Percentiles rank a stretch among this genome's conserved stretches.
Conservation (phyloP, 2,888 invertebrate species). For the Keiferia lycopersicella region DNA sequence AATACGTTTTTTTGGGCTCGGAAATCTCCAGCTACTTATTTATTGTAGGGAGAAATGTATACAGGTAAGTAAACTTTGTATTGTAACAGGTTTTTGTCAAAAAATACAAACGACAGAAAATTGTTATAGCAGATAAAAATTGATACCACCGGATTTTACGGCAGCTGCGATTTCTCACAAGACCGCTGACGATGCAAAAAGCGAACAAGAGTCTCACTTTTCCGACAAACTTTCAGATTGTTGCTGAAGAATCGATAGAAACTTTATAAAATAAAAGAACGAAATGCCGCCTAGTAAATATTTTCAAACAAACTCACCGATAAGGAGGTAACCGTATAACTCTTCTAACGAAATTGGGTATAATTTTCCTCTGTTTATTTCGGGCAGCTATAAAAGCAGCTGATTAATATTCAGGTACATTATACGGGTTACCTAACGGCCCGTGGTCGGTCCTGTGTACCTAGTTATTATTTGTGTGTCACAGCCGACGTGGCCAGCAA, state of each 20-base stretch:
- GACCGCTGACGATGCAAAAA: slow-evolving; percentile 28
- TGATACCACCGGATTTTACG: slow-evolving; percentile 41
- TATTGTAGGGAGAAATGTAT: too few relatives aligned
- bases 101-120: too few relatives aligned
- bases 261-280: neutral
- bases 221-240: slow-evolving; percentile 25
- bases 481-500: slow-evolving; percentile 54
- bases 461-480: slow-evolving; percentile 55
- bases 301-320: too few relatives aligned
- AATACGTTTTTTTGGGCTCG: too few relatives aligned
- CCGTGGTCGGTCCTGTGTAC: slow-evolving; percentile 7
- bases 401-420: neutral
- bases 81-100: too few relatives aligned
- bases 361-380: slow-evolving; percentile 1
- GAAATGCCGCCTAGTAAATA: too few relatives aligned
- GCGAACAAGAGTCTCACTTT: slow-evolving; percentile 13
- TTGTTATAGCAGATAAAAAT: slow-evolving; percentile 61
- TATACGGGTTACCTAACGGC: slow-evolving; percentile 19
- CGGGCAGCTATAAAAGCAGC: neutral
- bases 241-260: neutral
- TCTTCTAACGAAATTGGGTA: neutral
- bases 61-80: too few relatives aligned
- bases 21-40: too few relatives aligned
- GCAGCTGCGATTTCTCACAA: slow-evolving; percentile 45
- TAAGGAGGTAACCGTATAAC: too few relatives aligned